phyloP scores from a whole-genome alignment of 2,797 vertebrate genomes.

The Intellagama lesueurii region DNA sequence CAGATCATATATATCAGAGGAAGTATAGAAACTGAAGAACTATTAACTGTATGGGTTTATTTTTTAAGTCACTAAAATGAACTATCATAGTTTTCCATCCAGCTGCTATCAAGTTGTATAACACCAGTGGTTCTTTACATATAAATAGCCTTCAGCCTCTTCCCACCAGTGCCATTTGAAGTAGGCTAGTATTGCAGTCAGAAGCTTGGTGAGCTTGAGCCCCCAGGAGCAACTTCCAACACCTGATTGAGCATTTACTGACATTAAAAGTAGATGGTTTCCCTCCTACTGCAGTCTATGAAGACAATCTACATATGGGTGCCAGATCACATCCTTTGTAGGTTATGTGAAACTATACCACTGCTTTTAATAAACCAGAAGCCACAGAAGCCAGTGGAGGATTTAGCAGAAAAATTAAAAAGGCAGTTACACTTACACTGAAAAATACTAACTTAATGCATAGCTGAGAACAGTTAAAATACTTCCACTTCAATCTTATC shows the following conservation, averaged over 20 bases:
- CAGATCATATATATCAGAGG: background rate
- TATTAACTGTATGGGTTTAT: background rate
- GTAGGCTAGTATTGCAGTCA: background rate
- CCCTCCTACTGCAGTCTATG: background rate
- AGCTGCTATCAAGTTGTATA: background rate
- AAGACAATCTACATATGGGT: background rate
- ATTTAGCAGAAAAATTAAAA: background rate
- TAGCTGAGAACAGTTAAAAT: background rate
- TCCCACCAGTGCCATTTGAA: slow-evolving; percentile 9
- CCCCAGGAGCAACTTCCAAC: slow-evolving; percentile 1
- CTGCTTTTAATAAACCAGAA: background rate
- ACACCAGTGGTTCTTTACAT: background rate
- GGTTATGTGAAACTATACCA: background rate
- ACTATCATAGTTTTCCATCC: background rate
- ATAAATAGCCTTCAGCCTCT: background rate
- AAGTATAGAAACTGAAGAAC: background rate
- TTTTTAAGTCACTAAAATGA: slow-evolving; percentile 8
- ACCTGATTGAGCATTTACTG: slow-evolving; percentile 1
- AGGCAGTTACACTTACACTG: background rate
- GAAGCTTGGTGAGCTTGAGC: background rate
- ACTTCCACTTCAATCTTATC: background rate
- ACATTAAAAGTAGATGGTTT: background rate
- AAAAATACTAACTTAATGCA: background rate
- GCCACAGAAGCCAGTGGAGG: background rate
- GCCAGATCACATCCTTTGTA: background rate